Evolutionary conservation across 2,888 invertebrate species (phyloP).

Genomic region (Diaphora mendica): DNA sequence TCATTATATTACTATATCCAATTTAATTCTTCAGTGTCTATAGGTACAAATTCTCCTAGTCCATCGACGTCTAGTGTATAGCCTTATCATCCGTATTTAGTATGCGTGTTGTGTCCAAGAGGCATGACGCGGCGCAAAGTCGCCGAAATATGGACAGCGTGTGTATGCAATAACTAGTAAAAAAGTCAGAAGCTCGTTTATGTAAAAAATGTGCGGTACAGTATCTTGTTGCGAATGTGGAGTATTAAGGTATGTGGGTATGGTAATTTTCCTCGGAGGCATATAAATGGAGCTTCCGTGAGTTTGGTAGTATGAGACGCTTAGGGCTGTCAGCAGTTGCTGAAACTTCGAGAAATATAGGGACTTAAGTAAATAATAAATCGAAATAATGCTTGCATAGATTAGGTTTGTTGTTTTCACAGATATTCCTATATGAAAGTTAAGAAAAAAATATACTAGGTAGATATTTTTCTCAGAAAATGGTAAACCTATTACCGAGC

Average conservation of each 20-base stretch:
- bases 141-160: slow-evolving; percentile 47
- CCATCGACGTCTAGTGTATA: background rate
- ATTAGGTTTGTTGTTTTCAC: background rate
- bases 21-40: background rate
- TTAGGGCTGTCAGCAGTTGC: background rate
- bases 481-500: background rate
- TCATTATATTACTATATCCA: background rate
- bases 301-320: background rate
- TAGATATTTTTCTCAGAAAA: background rate
- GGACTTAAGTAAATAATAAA: background rate
- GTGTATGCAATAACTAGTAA: slow-evolving; percentile 49
- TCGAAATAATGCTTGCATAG: background rate
- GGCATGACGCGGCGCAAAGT: slow-evolving; percentile 46
- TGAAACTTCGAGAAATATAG: background rate
- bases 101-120: slow-evolving; percentile 52
- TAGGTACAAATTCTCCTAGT: background rate
- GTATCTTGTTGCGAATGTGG: slow-evolving; percentile 36
- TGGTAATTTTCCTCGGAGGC: slow-evolving; percentile 2
- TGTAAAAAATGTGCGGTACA: slow-evolving; percentile 39
- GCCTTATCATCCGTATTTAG: slow-evolving; percentile 43
- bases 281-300: background rate
- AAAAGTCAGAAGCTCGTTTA: slow-evolving; percentile 27
- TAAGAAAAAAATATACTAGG: background rate
- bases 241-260: slow-evolving; percentile 12
- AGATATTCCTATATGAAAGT: background rate